Conservation (phyloP, 1,140 invertebrate species). For the Tyrophagus putrescentiae region DNA sequence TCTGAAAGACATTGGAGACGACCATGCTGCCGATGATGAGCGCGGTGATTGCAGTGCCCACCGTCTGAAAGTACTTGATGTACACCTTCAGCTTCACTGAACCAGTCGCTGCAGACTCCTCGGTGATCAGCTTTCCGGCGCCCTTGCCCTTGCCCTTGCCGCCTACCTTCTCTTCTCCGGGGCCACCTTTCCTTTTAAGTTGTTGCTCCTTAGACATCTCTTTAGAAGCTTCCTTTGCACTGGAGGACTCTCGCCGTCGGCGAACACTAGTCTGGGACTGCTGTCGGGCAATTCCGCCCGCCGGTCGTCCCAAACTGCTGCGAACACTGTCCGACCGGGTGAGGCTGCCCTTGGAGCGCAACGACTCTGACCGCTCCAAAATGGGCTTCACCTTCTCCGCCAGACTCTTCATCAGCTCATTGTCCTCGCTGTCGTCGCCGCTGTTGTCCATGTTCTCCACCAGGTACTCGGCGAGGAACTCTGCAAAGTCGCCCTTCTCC, state of each 20-base stretch:
- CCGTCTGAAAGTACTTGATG: constrained; percentile 9
- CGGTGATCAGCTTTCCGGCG: constrained; percentile 41
- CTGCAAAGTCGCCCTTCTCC: constrained; percentile 32
- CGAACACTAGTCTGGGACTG: too few species aligned
- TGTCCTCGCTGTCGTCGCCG: not conserved
- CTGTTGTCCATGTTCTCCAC: constrained; percentile 30
- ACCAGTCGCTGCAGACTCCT: constrained; percentile 19
- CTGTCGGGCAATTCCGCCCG: too few species aligned
- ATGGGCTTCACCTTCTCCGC: constrained; percentile 9
- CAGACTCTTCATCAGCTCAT: constrained; percentile 1
- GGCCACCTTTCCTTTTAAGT: not conserved
- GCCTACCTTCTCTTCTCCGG: not conserved
- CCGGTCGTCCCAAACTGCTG: too few species aligned
- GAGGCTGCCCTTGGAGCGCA: not conserved
- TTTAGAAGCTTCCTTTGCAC: constrained; percentile 3
- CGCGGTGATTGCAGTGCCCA: constrained; percentile 3
- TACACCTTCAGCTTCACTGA: constrained; percentile 23
- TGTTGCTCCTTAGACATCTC: not conserved
- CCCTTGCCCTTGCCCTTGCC: not conserved
- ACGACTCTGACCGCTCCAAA: not conserved
- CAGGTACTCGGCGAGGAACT: constrained; percentile 45
- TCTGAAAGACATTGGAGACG: constrained; percentile 28
- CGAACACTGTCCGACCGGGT: not conserved
- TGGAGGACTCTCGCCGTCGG: too few species aligned
- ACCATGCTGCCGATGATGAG: constrained; percentile 24